These are phyloP conservation scores for Encarsia formosa DNA, from an alignment of 2,888 invertebrate genomes.

Conservation along the genomic window DNA sequence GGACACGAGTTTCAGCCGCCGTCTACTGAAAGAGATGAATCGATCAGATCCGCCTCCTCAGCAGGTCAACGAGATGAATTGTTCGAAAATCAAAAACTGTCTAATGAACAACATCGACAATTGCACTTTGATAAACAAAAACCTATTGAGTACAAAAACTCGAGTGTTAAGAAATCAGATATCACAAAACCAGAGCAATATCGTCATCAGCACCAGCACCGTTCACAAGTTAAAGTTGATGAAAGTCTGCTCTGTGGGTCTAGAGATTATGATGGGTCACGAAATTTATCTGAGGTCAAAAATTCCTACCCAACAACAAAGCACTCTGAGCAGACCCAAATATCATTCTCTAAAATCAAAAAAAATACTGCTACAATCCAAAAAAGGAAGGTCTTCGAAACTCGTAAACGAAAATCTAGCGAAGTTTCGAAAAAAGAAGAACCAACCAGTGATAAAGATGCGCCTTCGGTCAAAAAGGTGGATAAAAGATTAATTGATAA, in stretches of 20 bases:
- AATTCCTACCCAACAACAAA: slow-evolving; percentile 39
- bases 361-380: slow-evolving; percentile 43
- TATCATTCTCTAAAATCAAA: slow-evolving; percentile 52
- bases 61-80: slow-evolving; percentile 47
- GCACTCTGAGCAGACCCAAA: slow-evolving; percentile 40
- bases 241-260: slow-evolving; percentile 47
- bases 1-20: slow-evolving; percentile 68
- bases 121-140: slow-evolving; percentile 31
- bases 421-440: slow-evolving; percentile 43
- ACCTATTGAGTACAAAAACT: slow-evolving; percentile 31
- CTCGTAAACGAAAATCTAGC: slow-evolving; percentile 49
- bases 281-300: slow-evolving; percentile 48
- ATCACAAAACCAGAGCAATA: slow-evolving; percentile 45
- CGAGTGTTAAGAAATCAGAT: slow-evolving; percentile 35
- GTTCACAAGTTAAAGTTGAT: slow-evolving; percentile 36
- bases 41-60: slow-evolving; percentile 42
- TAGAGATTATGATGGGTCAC: slow-evolving; percentile 51
- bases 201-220: slow-evolving; percentile 49
- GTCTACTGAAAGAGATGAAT: slow-evolving; percentile 74
- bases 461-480: slow-evolving; percentile 44
- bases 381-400: slow-evolving; percentile 37
- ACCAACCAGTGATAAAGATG: slow-evolving; percentile 43
- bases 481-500: slow-evolving; percentile 43
- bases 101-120: slow-evolving; percentile 53
- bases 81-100: slow-evolving; percentile 47